Base-by-base conservation (phyloP, 2,888 invertebrate genomes). In the Oligia latruncula region DNA sequence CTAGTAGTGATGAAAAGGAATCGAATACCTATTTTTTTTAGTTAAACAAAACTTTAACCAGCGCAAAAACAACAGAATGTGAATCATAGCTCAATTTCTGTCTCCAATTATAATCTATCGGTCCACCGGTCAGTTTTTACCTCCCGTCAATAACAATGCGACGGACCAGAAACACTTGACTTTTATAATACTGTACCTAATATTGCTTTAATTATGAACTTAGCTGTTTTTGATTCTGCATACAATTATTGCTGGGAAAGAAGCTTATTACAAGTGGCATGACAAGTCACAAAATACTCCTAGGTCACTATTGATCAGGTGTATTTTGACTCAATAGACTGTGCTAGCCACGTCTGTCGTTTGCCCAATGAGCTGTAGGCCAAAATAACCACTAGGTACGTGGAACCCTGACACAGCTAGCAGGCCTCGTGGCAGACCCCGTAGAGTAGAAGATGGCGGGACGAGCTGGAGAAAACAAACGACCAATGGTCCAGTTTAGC, bases 151-250 rank as follows among this genome's bases (percentile, higher is more conserved):
- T 93, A 93, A 93, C 93, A 94, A 94, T 95, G 94, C 93, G 91
- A 88, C 85, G 87, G 90, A 92, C 91, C 94, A 95, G 95, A 95
- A 95, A 95, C 94, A 94, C 92, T 90, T 86, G 89, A 92, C 91
- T 93, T 94, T 95, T 94, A 95, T 95, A 95, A 95, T 95, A 95
- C n/a, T n/a, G n/a, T 95, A 94, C 94, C 92, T 43, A 43, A 43
- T 11, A 11, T 46, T 49, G 13, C 13, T 49, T 49, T 58, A 9
- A 23, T 20, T 23, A 58, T 58, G 23, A 23, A 23, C 9, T 58
- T 23, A 11, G 23, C 11, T 9, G 23, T 58, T 23, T 58, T 58
- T 58, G 23, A 9, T 1, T 58, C 9, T 23, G 23, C 23, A 23
- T 58, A 58, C 23, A 58, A 58, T 23, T 58, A 23, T 3, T 58